Evolutionary conservation across 2,888 invertebrate genomes (phyloP).

Genomic region (Pandemis cinnamomeana): DNA sequence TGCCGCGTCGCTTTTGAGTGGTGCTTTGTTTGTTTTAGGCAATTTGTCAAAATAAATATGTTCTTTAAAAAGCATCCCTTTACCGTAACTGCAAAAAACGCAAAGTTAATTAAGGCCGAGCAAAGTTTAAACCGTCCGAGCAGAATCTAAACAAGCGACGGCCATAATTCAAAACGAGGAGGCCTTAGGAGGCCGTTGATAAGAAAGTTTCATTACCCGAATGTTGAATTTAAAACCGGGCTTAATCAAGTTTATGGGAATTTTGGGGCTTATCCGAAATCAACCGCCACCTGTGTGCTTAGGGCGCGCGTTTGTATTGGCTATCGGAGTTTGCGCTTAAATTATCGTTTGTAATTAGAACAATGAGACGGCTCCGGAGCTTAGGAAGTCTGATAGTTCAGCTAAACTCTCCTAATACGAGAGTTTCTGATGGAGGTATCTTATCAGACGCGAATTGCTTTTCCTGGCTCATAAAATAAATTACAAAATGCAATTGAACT

Average conservation of each 20-base stretch:
- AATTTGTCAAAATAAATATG: constrained; percentile 4
- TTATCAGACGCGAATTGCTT: background rate
- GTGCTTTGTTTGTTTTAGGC: background rate
- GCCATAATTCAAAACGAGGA: constrained; percentile 78
- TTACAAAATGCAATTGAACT: background rate
- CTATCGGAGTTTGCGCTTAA: constrained; percentile 61
- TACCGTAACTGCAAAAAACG: constrained; percentile 40
- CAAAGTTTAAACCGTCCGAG: constrained; percentile 43
- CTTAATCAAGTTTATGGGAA: constrained; percentile 75
- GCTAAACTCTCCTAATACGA: background rate
- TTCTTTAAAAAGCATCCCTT: constrained; percentile 18
- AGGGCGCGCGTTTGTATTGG: constrained; percentile 75
- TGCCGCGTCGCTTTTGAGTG: background rate
- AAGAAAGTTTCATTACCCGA: constrained; percentile 83
- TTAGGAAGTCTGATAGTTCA: background rate
- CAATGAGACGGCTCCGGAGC: background rate
- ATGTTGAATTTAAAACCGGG: constrained; percentile 81
- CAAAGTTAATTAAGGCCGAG: constrained; percentile 51
- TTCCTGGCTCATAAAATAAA: background rate
- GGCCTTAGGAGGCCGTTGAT: constrained; percentile 65
- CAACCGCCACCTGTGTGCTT: constrained; percentile 78
- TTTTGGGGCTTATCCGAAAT: constrained; percentile 61
- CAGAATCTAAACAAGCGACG: constrained; percentile 65
- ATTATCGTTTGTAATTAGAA: constrained; percentile 42
- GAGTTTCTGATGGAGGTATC: background rate